Evolutionary conservation across 2,888 invertebrate species (phyloP), one percentile per base, ranked within the genome.

Genomic region (Slavum lentiscoides): DNA sequence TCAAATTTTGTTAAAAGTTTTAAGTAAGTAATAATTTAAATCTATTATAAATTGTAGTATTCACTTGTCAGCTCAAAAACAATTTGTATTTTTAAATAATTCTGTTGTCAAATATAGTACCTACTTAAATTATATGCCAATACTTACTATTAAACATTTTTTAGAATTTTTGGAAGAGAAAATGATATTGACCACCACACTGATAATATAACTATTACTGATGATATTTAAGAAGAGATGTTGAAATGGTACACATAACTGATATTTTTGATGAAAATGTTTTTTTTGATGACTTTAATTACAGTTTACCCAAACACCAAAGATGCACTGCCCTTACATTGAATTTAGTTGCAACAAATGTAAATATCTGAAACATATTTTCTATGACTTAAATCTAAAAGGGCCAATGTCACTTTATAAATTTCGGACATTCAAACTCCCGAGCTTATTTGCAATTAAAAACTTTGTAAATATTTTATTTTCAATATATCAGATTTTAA

Each of bases 291-390:
- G 49, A 53, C 49, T 68, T 68, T 23, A 68, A 68, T 53, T 68
- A 68, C 17, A 49, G 53, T 68, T 21, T 68, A 53, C 49, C 53
- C 2, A 68, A 68, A 53, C 68, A 68, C 17, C 53, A 68, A 19
- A 68, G 23, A 68, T 68, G 30, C 1, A 19, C 68, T 53, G 68
- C 53, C 5, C 49, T 53, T 30, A 68, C 68, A 17, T 30, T 68
- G 19, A 68, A 68, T 68, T 68, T 53, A 68, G 30, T 68, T 23
- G 68, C 21, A 21, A 67, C 67, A 43, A 67, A 67, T 67, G n/a
- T n/a, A n/a, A n/a, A n/a, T n/a, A n/a, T n/a, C n/a, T n/a, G n/a
- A n/a, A n/a, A n/a, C n/a, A n/a, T n/a, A n/a, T n/a, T n/a, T n/a
- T n/a, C n/a, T n/a, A n/a, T n/a, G n/a, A n/a, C 13, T 62, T 17